A percentile compares a stretch with the other conserved stretches of the same genome.
Evolutionary conservation across 2,888 invertebrate species (phyloP).

Genomic region (Aspidiotus destructor): DNA sequence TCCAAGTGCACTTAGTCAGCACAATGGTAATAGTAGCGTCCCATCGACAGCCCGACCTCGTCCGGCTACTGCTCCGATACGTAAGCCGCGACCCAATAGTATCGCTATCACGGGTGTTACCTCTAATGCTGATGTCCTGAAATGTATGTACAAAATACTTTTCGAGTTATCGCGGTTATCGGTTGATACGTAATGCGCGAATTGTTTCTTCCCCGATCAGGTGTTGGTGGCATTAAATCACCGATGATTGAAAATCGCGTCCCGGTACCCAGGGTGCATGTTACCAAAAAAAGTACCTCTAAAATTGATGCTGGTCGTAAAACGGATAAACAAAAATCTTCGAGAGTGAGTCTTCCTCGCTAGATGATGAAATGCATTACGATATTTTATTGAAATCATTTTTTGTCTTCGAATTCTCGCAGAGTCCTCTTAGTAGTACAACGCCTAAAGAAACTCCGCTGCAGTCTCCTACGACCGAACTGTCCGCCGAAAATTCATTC

Average conservation of each 20-base stretch:
- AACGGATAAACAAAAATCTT: slow-evolving; percentile 37
- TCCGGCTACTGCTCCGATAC: slow-evolving; percentile 50
- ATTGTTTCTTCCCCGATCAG: neutral
- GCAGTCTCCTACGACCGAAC: slow-evolving; percentile 48
- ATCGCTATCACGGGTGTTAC: slow-evolving; percentile 75
- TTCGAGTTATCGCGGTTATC: neutral
- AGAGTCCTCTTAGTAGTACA: slow-evolving; percentile 38
- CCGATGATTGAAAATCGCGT: slow-evolving; percentile 48
- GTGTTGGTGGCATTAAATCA: slow-evolving; percentile 35
- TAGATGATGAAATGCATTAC: neutral
- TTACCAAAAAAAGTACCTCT: slow-evolving; percentile 44
- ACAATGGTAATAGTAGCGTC: slow-evolving; percentile 39
- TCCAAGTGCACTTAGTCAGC: slow-evolving; percentile 71
- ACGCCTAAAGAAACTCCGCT: slow-evolving; percentile 49
- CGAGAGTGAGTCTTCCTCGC: slow-evolving; percentile 20
- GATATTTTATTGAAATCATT: neutral
- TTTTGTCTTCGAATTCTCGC: slow-evolving; percentile 11
- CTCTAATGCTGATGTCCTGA: slow-evolving; percentile 22
- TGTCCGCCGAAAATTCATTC: slow-evolving; percentile 36
- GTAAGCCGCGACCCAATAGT: slow-evolving; percentile 68
- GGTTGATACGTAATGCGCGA: too few relatives aligned
- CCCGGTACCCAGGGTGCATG: slow-evolving; percentile 50
- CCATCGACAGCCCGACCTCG: slow-evolving; percentile 51
- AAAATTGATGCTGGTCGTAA: slow-evolving; percentile 36
- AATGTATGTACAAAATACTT: slow-evolving; percentile 16